These are phyloP conservation scores for Magallana gigas DNA, from an alignment of 1,140 invertebrate genomes.

Conservation along the genomic window DNA sequence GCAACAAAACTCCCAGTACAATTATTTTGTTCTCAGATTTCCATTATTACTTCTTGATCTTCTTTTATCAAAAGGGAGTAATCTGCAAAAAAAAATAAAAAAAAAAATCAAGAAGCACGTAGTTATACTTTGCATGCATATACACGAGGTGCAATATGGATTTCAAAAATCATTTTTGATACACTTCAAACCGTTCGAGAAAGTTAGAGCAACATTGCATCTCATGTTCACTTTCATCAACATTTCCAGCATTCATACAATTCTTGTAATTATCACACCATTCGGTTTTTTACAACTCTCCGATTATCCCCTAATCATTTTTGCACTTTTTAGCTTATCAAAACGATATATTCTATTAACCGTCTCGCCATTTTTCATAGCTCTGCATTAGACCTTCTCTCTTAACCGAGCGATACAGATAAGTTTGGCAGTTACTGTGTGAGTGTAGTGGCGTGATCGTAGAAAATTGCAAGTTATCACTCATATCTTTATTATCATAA, in stretches of 20 bases:
- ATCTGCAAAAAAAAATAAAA: neutral
- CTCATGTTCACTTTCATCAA: neutral
- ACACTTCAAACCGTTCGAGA: too few species aligned
- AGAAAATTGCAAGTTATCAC: too few species aligned
- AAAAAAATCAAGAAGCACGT: neutral
- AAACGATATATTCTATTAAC: neutral
- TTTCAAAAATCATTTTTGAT: too few species aligned
- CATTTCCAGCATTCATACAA: slow-evolving; percentile 2
- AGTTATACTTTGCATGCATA: neutral
- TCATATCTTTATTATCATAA: too few species aligned
- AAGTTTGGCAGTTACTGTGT: too few species aligned
- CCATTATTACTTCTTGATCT: neutral
- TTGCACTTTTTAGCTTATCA: neutral
- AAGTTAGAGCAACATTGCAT: neutral
- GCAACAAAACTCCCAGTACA: too few species aligned
- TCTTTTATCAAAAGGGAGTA: neutral
- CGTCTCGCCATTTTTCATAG: neutral
- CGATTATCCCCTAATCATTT: slow-evolving; percentile 1
- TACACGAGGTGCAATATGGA: neutral
- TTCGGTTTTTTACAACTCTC: neutral
- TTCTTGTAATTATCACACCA: neutral
- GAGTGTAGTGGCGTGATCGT: too few species aligned
- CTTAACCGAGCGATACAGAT: too few species aligned
- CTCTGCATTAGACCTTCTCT: neutral
- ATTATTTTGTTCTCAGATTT: neutral